Evolutionary conservation across 1,140 invertebrate genomes (phyloP).

Genomic region (Geopemphigus sp.): DNA sequence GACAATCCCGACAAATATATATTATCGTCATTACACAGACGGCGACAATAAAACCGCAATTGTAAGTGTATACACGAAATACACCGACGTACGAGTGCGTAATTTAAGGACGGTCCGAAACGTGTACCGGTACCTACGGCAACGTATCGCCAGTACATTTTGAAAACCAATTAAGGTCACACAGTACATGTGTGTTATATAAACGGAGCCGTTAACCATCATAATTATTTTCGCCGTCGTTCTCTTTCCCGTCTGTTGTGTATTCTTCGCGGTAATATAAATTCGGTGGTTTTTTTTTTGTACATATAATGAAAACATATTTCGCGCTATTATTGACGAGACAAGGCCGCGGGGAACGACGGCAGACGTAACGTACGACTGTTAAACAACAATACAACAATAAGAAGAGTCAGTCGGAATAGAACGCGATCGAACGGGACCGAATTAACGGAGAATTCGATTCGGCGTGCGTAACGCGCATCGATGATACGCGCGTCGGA

Average conservation of each 20-base stretch:
- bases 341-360: not conserved
- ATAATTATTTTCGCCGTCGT: not conserved
- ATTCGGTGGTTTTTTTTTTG: not conserved
- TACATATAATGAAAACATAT: not conserved
- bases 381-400: not conserved
- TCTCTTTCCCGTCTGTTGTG: not conserved
- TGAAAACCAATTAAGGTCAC: slow-evolving; percentile 12
- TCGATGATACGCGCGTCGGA: not conserved
- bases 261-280: not conserved
- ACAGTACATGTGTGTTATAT: not conserved
- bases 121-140: not conserved
- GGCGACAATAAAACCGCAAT: not conserved
- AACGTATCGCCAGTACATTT: not conserved
- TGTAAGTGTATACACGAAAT: not conserved
- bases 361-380: not conserved
- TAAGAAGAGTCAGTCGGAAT: slow-evolving; percentile 16
- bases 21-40: too few species aligned
- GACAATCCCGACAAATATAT: not conserved
- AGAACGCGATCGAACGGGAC: slow-evolving; percentile 32
- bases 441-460: slow-evolving; percentile 43
- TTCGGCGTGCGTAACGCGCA: slow-evolving; percentile 37
- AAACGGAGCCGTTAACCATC: not conserved
- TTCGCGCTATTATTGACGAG: not conserved
- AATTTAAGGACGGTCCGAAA: not conserved
- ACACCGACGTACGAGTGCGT: not conserved